A percentile compares a stretch with the other conserved stretches of the same genome.
phyloP scores from a whole-genome alignment of 2,113 vertebrate genomes.

The Anhinga rufa region DNA sequence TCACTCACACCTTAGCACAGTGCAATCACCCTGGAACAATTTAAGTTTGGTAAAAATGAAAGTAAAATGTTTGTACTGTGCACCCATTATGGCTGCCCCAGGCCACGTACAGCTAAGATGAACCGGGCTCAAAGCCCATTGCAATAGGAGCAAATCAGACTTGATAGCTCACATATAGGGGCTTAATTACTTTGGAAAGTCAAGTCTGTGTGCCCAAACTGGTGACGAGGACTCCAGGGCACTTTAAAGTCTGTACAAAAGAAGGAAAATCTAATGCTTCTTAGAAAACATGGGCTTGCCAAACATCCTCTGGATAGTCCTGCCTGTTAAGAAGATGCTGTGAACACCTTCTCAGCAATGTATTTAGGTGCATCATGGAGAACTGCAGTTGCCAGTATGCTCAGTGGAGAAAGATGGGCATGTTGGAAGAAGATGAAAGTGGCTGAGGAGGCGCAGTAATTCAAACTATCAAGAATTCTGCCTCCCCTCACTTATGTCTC shows the following conservation, averaged over 20 bases:
- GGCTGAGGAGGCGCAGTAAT: not conserved
- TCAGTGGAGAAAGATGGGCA: not conserved
- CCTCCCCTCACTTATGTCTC: not conserved
- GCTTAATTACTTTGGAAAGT: not conserved
- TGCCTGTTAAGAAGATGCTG: not conserved
- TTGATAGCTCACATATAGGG: not conserved
- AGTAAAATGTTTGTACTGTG: not conserved
- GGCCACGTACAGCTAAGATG: not conserved
- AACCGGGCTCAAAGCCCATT: not conserved
- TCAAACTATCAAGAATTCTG: not conserved
- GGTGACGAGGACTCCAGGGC: too few relatives aligned
- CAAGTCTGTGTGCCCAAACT: not conserved
- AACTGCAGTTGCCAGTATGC: not conserved
- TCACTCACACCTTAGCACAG: not conserved
- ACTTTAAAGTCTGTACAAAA: not conserved
- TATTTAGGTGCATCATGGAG: not conserved
- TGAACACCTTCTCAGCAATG: not conserved
- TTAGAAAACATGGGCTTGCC: not conserved
- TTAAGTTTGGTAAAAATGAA: not conserved
- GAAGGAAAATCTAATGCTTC: not conserved
- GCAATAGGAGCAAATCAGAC: not conserved
- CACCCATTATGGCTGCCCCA: not conserved
- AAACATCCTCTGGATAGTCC: not conserved
- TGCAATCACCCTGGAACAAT: not conserved
- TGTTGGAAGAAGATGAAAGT: not conserved